A percentile compares a stretch with the other conserved stretches of the same genome.
phyloP scores from a whole-genome alignment of 2,888 invertebrate genomes.

The Campopleginae sp. region DNA sequence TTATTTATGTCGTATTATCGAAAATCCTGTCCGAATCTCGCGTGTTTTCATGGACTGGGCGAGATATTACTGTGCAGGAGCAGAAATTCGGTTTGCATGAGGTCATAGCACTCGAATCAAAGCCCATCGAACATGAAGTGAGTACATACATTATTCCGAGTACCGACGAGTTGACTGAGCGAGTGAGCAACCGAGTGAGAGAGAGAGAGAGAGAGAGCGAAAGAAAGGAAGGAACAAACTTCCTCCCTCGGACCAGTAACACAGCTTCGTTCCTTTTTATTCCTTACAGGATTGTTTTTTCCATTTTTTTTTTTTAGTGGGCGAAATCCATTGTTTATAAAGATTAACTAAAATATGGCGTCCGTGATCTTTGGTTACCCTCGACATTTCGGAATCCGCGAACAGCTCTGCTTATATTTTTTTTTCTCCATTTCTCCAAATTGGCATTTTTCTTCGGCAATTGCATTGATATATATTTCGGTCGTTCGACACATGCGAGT shows the following conservation, averaged over 20 bases:
- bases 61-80: slow-evolving; percentile 81
- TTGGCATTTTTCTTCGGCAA: background rate
- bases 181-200: background rate
- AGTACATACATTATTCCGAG: slow-evolving; percentile 73
- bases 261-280: slow-evolving; percentile 47
- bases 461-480: slow-evolving; percentile 26
- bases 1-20: slow-evolving; percentile 84
- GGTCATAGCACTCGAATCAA: slow-evolving; percentile 82
- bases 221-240: slow-evolving; percentile 58
- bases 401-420: background rate
- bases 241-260: slow-evolving; percentile 63
- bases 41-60: slow-evolving; percentile 84
- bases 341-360: slow-evolving; percentile 19
- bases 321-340: slow-evolving; percentile 55
- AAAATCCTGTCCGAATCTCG: slow-evolving; percentile 83
- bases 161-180: slow-evolving; percentile 25
- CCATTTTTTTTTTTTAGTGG: slow-evolving; percentile 1
- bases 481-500: slow-evolving; percentile 35
- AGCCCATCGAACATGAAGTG: slow-evolving; percentile 82
- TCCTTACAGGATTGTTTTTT: slow-evolving; percentile 11
- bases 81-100: slow-evolving; percentile 81
- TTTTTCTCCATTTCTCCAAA: background rate
- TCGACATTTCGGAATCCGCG: background rate
- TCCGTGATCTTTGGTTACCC: slow-evolving; percentile 4
- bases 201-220: slow-evolving; percentile 39